phyloP scores from a whole-genome alignment of 92 coral and sea anemone genomes.

The Chrysogorgia sp. region DNA sequence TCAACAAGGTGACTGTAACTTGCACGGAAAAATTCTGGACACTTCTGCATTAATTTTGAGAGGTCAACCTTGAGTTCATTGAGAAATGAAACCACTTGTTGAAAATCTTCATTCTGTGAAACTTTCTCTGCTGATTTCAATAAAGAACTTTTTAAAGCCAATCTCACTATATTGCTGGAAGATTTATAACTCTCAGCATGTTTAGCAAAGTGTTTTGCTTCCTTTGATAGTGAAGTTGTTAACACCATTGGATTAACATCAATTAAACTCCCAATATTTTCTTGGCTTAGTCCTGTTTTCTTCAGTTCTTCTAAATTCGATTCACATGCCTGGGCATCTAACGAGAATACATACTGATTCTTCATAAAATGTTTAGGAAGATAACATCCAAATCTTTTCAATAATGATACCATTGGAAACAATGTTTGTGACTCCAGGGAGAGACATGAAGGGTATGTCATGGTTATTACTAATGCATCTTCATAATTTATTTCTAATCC shows the following conservation, averaged over 20 bases:
- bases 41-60: conserved; percentile 68
- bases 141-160: conserved; percentile 53
- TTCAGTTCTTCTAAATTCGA: conserved; percentile 69
- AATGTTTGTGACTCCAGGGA: conserved; percentile 63
- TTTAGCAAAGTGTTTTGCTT: conserved; percentile 51
- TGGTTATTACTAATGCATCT: conserved; percentile 76
- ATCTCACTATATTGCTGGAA: conserved; percentile 2
- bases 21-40: conserved; percentile 77
- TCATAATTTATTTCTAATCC: conserved; percentile 65
- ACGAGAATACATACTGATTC: conserved; percentile 81
- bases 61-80: conserved; percentile 84
- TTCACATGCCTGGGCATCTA: conserved; percentile 55
- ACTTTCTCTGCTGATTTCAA: conserved; percentile 75
- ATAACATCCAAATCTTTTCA: conserved; percentile 76
- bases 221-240: conserved; percentile 70
- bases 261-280: conserved; percentile 77
- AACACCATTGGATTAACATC: conserved; percentile 71
- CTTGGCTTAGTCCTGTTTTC: conserved; percentile 60
- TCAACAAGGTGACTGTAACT: conserved; percentile 53
- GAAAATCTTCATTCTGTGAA: conserved; percentile 67
- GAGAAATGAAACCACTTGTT: conserved; percentile 70
- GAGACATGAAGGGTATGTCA: conserved; percentile 80
- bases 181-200: conserved; percentile 43
- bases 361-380: conserved; percentile 69
- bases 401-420: conserved; percentile 61